phyloP scores from a whole-genome alignment of 2,888 invertebrate species.

The Cecidostiba fungosa region DNA sequence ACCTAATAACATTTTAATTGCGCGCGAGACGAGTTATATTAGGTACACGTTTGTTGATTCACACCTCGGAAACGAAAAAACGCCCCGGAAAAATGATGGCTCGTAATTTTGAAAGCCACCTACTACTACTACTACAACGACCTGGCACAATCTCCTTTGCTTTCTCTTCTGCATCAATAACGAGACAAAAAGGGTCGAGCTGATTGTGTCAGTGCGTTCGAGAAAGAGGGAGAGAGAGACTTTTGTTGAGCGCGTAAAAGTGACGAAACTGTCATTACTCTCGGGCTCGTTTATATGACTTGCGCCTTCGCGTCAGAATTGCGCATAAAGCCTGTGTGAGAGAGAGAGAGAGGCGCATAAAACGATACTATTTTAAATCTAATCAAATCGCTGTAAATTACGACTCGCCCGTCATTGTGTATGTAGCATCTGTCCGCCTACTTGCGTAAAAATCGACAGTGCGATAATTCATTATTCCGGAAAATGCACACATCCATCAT shows the following conservation, averaged over 20 bases:
- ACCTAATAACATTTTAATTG: background rate
- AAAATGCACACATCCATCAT: background rate
- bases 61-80: background rate
- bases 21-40: background rate
- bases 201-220: constrained; percentile 27
- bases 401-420: background rate
- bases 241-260: constrained; percentile 19
- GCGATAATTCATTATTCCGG: background rate
- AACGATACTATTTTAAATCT: constrained; percentile 36
- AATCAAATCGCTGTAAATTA: constrained; percentile 27
- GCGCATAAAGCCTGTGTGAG: background rate
- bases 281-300: constrained; percentile 27
- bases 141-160: background rate
- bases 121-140: background rate
- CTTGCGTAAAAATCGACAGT: background rate
- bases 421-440: background rate
- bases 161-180: constrained; percentile 34
- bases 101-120: constrained; percentile 48
- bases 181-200: constrained; percentile 3
- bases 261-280: constrained; percentile 53
- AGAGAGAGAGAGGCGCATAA: background rate
- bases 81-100: constrained; percentile 15
- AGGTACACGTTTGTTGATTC: background rate
- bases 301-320: constrained; percentile 23
- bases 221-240: background rate